phyloP scores from a whole-genome alignment of 2,113 vertebrate species.

The Pithys albifrons region DNA sequence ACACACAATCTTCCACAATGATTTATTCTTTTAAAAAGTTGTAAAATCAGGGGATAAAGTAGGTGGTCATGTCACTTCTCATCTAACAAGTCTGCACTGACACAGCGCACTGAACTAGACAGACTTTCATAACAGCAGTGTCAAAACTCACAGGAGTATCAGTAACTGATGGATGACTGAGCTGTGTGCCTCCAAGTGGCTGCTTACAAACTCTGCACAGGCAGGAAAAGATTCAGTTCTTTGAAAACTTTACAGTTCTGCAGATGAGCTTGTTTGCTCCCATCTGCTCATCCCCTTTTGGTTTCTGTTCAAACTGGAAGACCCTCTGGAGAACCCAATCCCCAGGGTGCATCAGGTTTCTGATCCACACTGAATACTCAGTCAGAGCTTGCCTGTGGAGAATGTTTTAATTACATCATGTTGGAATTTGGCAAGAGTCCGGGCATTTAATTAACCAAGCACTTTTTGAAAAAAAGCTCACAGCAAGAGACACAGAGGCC shows the following conservation, averaged over 20 bases:
- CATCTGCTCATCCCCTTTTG: background rate
- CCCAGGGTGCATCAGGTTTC: background rate
- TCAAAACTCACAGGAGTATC: background rate
- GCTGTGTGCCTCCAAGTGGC: background rate
- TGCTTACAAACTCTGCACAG: background rate
- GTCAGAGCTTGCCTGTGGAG: background rate
- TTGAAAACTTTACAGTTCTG: background rate
- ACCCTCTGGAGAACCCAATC: rapidly evolving
- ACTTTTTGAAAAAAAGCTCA: background rate
- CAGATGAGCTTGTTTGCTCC: background rate
- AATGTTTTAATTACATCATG: conserved; percentile 17
- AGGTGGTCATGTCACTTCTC: conserved; percentile 30
- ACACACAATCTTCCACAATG: conserved; percentile 17
- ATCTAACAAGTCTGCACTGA: conserved; percentile 10
- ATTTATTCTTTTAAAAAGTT: background rate
- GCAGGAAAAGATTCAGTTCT: background rate
- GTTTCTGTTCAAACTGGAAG: background rate
- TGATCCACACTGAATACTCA: background rate
- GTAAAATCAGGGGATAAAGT: conserved; percentile 21
- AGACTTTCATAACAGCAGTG: background rate
- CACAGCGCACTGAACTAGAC: background rate
- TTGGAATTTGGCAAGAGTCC: conserved; percentile 22
- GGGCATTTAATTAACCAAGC: background rate
- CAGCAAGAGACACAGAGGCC: background rate
- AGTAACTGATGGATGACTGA: background rate